phyloP scores from a whole-genome alignment of 2,113 vertebrate species.

The Eolophus roseicapilla region DNA sequence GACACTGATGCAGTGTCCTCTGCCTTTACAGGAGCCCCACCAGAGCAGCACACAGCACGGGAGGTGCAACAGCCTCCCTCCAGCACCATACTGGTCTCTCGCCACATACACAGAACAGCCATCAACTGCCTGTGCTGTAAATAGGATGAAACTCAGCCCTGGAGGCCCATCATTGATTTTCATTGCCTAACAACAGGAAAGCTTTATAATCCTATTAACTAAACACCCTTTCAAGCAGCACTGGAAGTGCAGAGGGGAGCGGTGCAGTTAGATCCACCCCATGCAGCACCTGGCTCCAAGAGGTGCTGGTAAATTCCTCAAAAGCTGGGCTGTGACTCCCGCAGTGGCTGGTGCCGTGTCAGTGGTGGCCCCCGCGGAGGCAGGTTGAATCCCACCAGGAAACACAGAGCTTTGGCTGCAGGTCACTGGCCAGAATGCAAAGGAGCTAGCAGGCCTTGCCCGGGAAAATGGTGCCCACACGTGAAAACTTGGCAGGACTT shows the following conservation, averaged over 20 bases:
- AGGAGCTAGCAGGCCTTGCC: neutral
- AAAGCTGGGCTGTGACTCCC: neutral
- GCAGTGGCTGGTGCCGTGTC: rapidly evolving
- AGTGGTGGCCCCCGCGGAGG: neutral
- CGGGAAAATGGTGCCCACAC: neutral
- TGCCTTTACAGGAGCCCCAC: neutral
- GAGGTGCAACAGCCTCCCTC: rapidly evolving
- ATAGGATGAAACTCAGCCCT: neutral
- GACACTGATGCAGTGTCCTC: neutral
- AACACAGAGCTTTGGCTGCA: neutral
- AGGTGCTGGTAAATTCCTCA: neutral
- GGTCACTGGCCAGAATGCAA: neutral
- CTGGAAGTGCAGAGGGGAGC: neutral
- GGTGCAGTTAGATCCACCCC: neutral
- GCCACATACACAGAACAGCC: neutral
- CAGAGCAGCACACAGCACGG: rapidly evolving
- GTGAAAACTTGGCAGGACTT: neutral
- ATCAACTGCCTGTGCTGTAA: neutral
- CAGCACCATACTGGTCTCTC: neutral
- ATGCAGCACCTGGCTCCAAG: rapidly evolving
- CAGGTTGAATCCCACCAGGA: rapidly evolving
- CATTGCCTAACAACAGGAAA: constrained; percentile 54
- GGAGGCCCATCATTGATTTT: constrained; percentile 43
- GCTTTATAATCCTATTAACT: constrained; percentile 66
- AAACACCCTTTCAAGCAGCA: constrained; percentile 39